phyloP scores from a whole-genome alignment of 2,797 vertebrate genomes.

The Lophius americanus region DNA sequence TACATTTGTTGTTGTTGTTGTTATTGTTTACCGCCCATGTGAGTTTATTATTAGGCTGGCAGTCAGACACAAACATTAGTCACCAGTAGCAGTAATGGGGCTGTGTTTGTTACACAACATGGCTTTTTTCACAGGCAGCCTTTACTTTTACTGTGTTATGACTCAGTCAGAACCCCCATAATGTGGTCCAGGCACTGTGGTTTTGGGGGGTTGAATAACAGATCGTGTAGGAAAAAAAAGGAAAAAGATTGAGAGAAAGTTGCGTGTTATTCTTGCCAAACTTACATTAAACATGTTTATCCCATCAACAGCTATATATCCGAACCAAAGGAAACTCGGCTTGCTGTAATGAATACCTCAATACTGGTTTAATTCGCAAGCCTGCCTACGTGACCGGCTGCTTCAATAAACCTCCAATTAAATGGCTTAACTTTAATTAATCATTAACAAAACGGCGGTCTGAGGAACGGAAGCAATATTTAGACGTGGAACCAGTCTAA shows the following conservation, averaged over 20 bases:
- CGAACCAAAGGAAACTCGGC: slow-evolving; percentile 33
- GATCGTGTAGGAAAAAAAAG: slow-evolving; percentile 56
- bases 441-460: slow-evolving; percentile 29
- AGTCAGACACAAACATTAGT: slow-evolving; percentile 61
- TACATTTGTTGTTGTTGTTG: slow-evolving; percentile 62
- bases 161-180: slow-evolving; percentile 67
- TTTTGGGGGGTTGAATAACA: slow-evolving; percentile 39
- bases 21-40: slow-evolving; percentile 68
- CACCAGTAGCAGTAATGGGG: slow-evolving; percentile 72
- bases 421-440: slow-evolving; percentile 32
- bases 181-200: slow-evolving; percentile 58
- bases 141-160: slow-evolving; percentile 70
- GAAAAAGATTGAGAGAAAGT: slow-evolving; percentile 26
- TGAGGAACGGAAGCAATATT: background rate
- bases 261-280: slow-evolving; percentile 55
- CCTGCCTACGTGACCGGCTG: background rate
- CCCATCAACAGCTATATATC: slow-evolving; percentile 32
- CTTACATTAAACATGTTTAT: slow-evolving; percentile 42
- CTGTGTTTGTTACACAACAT: slow-evolving; percentile 60
- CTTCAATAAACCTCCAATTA: slow-evolving; percentile 29
- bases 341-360: slow-evolving; percentile 16
- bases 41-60: slow-evolving; percentile 70
- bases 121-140: slow-evolving; percentile 64
- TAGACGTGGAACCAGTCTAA: no score
- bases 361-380: background rate